Evolutionary conservation across 2,888 invertebrate genomes (phyloP), one percentile per base, ranked within the genome.

Genomic region (Acronicta psi): DNA sequence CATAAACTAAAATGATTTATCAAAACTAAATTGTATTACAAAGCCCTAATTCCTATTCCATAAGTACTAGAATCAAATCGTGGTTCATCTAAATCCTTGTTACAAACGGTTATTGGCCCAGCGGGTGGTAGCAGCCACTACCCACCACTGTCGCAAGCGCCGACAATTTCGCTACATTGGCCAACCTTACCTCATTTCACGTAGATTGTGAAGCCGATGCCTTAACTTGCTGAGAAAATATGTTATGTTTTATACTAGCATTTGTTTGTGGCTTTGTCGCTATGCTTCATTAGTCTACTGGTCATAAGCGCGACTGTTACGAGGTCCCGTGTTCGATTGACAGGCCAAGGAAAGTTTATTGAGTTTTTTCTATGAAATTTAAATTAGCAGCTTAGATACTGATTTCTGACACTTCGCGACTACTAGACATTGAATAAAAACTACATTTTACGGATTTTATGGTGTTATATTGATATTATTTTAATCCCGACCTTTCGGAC

Each of bases 111-210:
- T 42, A 54, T 49, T 58, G 44, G 62, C 74, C 57, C 75, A 67
- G 70, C 74, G 71, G 76, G 73, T 67, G 71, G 73, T 66, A 59
- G 59, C 69, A 65, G 69, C 66, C 69, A 75, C 78, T 69, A 71
- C 77, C 66, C 75, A 69, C 71, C 55, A 6, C 59, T 86, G 78
- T 71, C 79, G 86, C 82, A 87, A 87, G 66, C 72, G 67, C 72
- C 75, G 79, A 75, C 83, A 82, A 86, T 87, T 87, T 87, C 82
- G 81, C 79, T 82, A 69, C 76, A 75, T 87, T 86, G 81, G 77
- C 80, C 75, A 83, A 84, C 75, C 68, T 84, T 82, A 81, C 83
- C 79, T 81, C 81, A 84, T 78, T 83, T 78, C 77, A 79, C 77
- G 62, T 77, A 77, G 77, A 81, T 77, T 80, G 80, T 81, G 79